Base-by-base conservation (phyloP, 2,888 invertebrate genomes). In the Drosophila siamana region DNA sequence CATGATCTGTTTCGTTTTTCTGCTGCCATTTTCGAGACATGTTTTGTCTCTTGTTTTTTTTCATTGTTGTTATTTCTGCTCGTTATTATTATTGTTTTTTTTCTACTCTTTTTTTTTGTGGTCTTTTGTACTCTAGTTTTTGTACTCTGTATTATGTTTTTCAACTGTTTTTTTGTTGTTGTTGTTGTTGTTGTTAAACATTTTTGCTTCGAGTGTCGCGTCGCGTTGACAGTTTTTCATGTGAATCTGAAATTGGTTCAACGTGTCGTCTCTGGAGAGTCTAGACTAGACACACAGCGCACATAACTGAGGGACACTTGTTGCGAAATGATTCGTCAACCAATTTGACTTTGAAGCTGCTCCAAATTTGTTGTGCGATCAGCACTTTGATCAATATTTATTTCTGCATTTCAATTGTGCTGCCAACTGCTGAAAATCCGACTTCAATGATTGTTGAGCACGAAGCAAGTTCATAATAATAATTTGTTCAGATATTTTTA, bases 181-280 rank as follows among this genome's bases (percentile, higher is more conserved):
- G 4, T 9, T 24, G 16, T 26, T 26, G 26, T 8, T 30, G 4
- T 33, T 33, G n/a, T n/a, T 33, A 2, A 19, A n/a, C 13, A 16
- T 48, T 48, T 50, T 11, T 55, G 55, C 55, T 43, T 43, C 41
- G 43, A 16, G 19, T 11, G 46, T 46, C 46, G 8, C 15, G n/a
- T 47, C 46, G 8, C 15, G n/a, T 47, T 15, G 38, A 51, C 50
- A 24, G 47, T 46, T 51, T 63, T 68, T 57, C 47, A 50, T 50
- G 22, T 28, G 64, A 51, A 63, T 47, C 51, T 13, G 16, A 57
- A 64, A 64, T 64, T 40, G 52, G 44, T 55, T 64, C 54, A 38
- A 51, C 47, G 40, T 36, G 47, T 15, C 30, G 40, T 40, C 24
- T 40, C 30, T 13, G 1, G 41, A 33, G 11, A n/a, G 38, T 48